Base-by-base conservation (phyloP, 2,113 vertebrate genomes). In the Eleginops maclovinus region DNA sequence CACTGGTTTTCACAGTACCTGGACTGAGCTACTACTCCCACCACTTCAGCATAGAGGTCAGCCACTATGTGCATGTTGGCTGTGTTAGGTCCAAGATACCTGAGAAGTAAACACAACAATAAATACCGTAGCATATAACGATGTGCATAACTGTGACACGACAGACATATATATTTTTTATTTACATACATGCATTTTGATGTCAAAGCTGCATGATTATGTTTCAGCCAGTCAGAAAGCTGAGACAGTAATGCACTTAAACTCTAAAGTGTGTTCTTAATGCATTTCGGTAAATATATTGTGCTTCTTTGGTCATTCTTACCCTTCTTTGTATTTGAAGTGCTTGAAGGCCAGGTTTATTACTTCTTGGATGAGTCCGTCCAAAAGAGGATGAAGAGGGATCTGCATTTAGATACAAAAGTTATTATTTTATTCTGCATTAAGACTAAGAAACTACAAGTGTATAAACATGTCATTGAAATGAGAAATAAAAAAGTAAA, bases 261-360 rank as follows among this genome's bases (percentile, higher is more conserved):
- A 58, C 28, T 50, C 28, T 51, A 3, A 24, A 43, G 10, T 9
- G 7, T 36, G 1, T 2, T 13, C 44, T 44, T 2, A 21, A 28
- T n/a, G 2, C 24, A 46, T 46, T 47, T 41, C 2, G 11, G 24
- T 50, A 61, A 50, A 61, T 43, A 0, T 41, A 14, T 62, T 62
- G 16, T 49, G 4, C 28, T 63, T 54, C 21, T 12, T 22, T 44
- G 3, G 10, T 26, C 21, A n/a, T 1, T 60, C 81, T 88, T 96
- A 99, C 97, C 98, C 98, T 94, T 99, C 98, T 92, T 98, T 99
- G 91, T 99, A 99, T 92, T 97, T 99, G 95, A 99, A 99, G 96
- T 99, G 98, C 94, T 97, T 99, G 91, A 99, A 99, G 68, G 98
- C 96, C 94, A 99, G 91, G 89, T 98, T 99, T 91, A 98, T 96